phyloP scores from a whole-genome alignment of 2,797 vertebrate genomes.

The Myotis pilosus region DNA sequence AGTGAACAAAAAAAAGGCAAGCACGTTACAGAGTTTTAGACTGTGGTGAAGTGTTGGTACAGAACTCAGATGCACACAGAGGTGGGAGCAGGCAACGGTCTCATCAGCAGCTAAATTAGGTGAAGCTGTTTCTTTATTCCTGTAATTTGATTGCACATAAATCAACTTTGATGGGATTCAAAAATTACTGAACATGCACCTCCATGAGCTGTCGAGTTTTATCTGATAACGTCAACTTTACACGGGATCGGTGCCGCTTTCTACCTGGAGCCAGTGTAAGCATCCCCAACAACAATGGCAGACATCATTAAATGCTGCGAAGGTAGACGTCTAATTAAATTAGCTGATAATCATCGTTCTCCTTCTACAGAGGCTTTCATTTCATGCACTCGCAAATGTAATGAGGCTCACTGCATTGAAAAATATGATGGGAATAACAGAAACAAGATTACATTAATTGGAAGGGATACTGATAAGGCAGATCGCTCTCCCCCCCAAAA shows the following conservation, averaged over 20 bases:
- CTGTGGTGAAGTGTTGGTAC: conserved; percentile 42
- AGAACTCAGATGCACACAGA: background rate
- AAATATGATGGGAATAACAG: conserved; percentile 86
- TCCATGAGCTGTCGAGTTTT: conserved; percentile 69
- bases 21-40: background rate
- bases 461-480: conserved; percentile 85
- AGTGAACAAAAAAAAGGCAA: background rate
- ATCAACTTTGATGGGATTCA: conserved; percentile 78
- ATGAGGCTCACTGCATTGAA: conserved; percentile 84
- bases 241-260: conserved; percentile 78
- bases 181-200: conserved; percentile 68
- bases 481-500: conserved; percentile 62
- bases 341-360: conserved; percentile 86
- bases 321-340: conserved; percentile 87
- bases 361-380: conserved; percentile 84
- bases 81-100: background rate
- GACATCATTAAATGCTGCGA: conserved; percentile 83
- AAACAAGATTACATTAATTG: conserved; percentile 89
- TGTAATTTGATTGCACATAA: conserved; percentile 72
- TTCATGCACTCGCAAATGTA: conserved; percentile 86
- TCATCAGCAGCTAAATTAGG: conserved; percentile 11
- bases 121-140: conserved; percentile 51
- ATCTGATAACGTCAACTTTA: conserved; percentile 82
- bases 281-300: conserved; percentile 81
- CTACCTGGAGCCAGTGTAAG: conserved; percentile 70